Conservation (phyloP, 2,113 vertebrate genomes). For the Taurulus bubalis region DNA sequence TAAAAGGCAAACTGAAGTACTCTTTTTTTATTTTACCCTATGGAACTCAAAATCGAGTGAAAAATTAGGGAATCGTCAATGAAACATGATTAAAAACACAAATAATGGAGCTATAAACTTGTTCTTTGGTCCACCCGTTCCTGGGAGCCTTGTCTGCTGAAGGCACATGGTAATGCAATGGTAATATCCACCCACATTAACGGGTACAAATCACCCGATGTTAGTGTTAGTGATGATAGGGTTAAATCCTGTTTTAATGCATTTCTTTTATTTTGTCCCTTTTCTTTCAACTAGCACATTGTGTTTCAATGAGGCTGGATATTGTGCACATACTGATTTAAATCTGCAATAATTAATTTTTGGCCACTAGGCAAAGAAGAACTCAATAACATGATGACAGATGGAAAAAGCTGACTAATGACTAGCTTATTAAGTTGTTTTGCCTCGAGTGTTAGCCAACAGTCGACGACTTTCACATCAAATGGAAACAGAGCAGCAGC, state of each 20-base stretch:
- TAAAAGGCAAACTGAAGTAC: too few relatives aligned
- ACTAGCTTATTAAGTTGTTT: not conserved
- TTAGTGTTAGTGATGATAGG: too few relatives aligned
- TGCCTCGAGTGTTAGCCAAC: not conserved
- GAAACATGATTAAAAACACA: too few relatives aligned
- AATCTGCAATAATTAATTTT: not conserved
- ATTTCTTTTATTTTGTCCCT: not conserved
- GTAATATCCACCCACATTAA: too few relatives aligned
- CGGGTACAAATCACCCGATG: too few relatives aligned
- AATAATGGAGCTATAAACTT: too few relatives aligned
- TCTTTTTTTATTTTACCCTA: too few relatives aligned
- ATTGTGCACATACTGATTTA: conserved; percentile 10
- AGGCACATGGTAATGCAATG: too few relatives aligned
- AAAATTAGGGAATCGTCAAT: too few relatives aligned
- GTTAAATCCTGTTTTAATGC: conserved; percentile 63
- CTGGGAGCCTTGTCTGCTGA: too few relatives aligned
- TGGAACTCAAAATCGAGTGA: too few relatives aligned
- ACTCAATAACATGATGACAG: not conserved
- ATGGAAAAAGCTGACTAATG: not conserved
- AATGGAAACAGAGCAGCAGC: not conserved
- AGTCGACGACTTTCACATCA: not conserved
- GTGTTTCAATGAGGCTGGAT: conserved; percentile 1
- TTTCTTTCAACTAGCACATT: not conserved
- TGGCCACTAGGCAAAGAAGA: not conserved
- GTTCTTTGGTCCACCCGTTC: too few relatives aligned